Evolutionary conservation across 37 sponge, comb jelly and placozoan species (phyloP).

Genomic region (Chondrosia reniformis): DNA sequence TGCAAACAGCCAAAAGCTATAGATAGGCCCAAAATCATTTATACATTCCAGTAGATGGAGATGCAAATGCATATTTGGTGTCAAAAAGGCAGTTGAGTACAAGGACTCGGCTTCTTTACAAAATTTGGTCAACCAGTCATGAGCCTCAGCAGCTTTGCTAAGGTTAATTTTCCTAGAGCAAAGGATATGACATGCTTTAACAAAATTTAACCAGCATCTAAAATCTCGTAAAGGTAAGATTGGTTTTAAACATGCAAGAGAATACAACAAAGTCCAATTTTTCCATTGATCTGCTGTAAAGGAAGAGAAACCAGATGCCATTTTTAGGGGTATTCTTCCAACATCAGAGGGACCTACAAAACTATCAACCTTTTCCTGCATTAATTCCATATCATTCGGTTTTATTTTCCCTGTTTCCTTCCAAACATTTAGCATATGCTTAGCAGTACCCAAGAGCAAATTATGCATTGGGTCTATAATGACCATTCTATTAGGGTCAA

Average conservation of each 20-base stretch:
- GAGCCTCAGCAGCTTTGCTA: not conserved
- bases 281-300: slow-evolving; percentile 23
- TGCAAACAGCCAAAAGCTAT: slow-evolving; percentile 48
- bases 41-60: slow-evolving; percentile 41
- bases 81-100: not conserved
- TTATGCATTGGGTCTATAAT: slow-evolving; percentile 63
- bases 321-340: not conserved
- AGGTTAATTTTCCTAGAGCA: not conserved
- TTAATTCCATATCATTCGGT: not conserved
- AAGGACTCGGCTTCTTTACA: not conserved
- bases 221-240: not conserved
- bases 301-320: not conserved
- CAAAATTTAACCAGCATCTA: slow-evolving; percentile 10
- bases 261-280: slow-evolving; percentile 6
- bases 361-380: slow-evolving; percentile 26
- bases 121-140: not conserved
- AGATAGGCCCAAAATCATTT: slow-evolving; percentile 40
- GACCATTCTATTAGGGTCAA: slow-evolving; percentile 31
- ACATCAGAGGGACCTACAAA: slow-evolving; percentile 6
- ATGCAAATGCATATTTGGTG: slow-evolving; percentile 12
- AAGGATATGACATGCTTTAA: slow-evolving; percentile 8
- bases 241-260: not conserved
- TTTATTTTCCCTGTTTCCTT: slow-evolving; percentile 10
- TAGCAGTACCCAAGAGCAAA: slow-evolving; percentile 42
- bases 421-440: slow-evolving; percentile 26